These are phyloP conservation scores for Sturnus vulgaris DNA, from an alignment of 2,113 vertebrate species.

Conservation along the genomic window DNA sequence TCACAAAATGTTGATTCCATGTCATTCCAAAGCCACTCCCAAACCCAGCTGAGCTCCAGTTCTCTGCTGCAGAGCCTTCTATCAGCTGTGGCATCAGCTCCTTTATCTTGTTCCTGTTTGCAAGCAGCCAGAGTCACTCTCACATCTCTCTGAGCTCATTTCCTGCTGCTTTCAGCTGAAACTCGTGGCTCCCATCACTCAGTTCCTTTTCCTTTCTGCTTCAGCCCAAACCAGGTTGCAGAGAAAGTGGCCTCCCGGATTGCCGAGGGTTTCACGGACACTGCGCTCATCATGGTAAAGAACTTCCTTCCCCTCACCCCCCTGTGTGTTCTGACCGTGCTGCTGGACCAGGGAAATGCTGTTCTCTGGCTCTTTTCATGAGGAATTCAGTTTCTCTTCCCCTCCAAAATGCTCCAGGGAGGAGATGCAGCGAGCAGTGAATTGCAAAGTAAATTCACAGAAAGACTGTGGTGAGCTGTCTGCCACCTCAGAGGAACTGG, in stretches of 20 bases:
- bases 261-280: constrained; percentile 88
- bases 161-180: not conserved
- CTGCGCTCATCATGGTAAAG: constrained; percentile 90
- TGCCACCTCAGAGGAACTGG: not conserved
- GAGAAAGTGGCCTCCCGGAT: constrained; percentile 94
- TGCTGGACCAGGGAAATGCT: not conserved
- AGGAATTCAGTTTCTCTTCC: not conserved
- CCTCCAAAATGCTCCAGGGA: not conserved
- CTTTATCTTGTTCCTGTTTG: not conserved
- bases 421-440: not conserved
- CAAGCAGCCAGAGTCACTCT: not conserved
- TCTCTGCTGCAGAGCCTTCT: not conserved
- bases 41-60: not conserved
- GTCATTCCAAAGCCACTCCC: not conserved
- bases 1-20: not conserved
- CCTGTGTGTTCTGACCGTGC: accelerated
- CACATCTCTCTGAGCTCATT: not conserved
- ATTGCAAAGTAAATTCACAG: not conserved
- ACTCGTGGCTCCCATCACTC: not conserved
- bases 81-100: not conserved
- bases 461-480: not conserved
- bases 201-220: not conserved
- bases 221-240: constrained; percentile 92
- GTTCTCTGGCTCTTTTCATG: not conserved
- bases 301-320: not conserved